Conservation (phyloP, 2,797 vertebrate species). For the Scyliorhinus canicula region DNA sequence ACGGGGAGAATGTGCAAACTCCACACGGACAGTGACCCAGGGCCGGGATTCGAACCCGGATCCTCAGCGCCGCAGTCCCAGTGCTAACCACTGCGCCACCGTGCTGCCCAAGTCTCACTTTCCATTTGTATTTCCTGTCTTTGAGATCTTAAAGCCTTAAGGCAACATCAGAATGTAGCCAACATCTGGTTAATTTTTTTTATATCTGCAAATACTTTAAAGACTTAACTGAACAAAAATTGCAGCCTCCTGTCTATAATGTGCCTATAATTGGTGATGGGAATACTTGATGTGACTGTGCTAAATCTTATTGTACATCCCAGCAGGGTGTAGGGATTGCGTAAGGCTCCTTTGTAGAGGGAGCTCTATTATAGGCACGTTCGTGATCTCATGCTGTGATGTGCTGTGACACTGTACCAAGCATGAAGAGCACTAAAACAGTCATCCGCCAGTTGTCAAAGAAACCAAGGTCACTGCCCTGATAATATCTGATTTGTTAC, state of each 20-base stretch:
- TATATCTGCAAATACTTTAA: neutral
- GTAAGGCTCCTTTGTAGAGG: neutral
- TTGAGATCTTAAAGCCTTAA: neutral
- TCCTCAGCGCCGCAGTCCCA: too few species aligned
- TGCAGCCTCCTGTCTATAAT: neutral
- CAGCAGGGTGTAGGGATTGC: neutral
- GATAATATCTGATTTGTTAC: constrained; percentile 16
- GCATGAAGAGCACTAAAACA: neutral
- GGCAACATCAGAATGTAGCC: neutral
- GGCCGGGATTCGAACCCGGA: too few species aligned
- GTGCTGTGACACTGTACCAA: neutral
- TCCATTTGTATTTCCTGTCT: neutral
- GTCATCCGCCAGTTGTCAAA: neutral
- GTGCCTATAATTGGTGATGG: neutral
- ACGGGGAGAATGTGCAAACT: too few species aligned
- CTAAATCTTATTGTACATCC: neutral
- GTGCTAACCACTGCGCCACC: too few species aligned
- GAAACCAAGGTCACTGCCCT: neutral
- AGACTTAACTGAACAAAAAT: neutral
- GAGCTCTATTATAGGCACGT: neutral
- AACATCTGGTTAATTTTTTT: neutral
- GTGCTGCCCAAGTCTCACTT: neutral
- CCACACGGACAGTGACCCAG: too few species aligned
- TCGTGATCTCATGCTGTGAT: neutral
- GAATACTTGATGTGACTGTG: constrained; percentile 13